Percentiles rank a stretch among this genome's conserved stretches.
Evolutionary conservation across 2,797 vertebrate species (phyloP).

Genomic region (Microcaecilia unicolor): DNA sequence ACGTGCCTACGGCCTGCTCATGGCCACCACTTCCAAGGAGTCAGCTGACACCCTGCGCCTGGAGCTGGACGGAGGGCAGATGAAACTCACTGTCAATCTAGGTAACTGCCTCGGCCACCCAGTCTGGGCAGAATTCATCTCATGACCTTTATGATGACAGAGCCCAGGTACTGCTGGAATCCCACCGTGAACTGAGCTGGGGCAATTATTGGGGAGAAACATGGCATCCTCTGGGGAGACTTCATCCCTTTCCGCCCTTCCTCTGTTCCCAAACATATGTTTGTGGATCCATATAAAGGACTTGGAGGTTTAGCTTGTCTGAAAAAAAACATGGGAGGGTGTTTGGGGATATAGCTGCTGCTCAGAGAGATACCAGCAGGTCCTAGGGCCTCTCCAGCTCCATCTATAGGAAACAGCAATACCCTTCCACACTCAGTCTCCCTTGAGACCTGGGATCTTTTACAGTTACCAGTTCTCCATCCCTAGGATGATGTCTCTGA

Average conservation of each 20-base stretch:
- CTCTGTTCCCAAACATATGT: accelerated
- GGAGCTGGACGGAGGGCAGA: constrained; percentile 85
- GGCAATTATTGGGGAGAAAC: neutral
- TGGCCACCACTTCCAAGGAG: constrained; percentile 91
- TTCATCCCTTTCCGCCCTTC: neutral
- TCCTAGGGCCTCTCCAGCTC: too few relatives aligned
- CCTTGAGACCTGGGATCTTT: too few relatives aligned
- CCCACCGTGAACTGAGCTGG: neutral
- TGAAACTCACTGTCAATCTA: constrained; percentile 91
- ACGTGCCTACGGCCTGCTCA: constrained; percentile 83
- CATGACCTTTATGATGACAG: neutral
- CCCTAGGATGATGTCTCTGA: too few relatives aligned
- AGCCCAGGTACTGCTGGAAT: neutral
- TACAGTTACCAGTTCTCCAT: too few relatives aligned
- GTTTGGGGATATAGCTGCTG: too few relatives aligned
- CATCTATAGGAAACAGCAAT: too few relatives aligned
- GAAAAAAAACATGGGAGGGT: too few relatives aligned
- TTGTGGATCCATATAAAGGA: too few relatives aligned
- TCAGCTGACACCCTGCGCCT: constrained; percentile 89
- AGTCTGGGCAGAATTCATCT: too few relatives aligned
- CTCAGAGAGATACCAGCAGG: too few relatives aligned
- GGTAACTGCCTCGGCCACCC: constrained; percentile 65
- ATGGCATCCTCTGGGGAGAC: neutral
- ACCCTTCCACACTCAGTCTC: too few relatives aligned
- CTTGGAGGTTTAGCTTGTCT: too few relatives aligned